Base-by-base conservation (phyloP, 2,888 invertebrate species). In the Gnatocerus cornutus region DNA sequence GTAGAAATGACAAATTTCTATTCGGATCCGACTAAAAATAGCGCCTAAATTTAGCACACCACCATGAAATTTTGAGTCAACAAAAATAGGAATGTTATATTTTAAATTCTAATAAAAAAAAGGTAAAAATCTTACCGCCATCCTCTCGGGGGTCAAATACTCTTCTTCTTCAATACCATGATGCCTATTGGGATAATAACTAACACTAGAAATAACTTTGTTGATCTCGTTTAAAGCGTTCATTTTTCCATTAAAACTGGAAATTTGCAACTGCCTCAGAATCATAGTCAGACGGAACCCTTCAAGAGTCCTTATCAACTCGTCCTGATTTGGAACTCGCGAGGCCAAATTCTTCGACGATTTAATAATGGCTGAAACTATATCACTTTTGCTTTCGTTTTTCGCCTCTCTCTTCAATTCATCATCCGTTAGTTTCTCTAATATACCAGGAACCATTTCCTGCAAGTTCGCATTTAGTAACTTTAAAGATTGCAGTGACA, bases 211-310 rank as follows among this genome's bases (percentile, higher is more conserved):
- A 74, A 96, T 94, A 55, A 98, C 94, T 88, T 98, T 98, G 86
- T 98, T 98, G 68, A 99, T 96, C 89, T 99, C 98, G 85, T 98
- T 98, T 73, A 99, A 87, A 14, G 98, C 98, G 81, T 98, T 98
- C 98, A 99, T 99, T 89, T 98, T 98, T 37, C 98, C 98, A 87
- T 98, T 98, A 84, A 98, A 99, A 61, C 98, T 98, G 16, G 98
- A 97, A 84, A 98, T 97, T 89, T 97, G 96, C 74, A 98, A 87
- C 79, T 96, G 91, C 83, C 85, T 76, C 48, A 98, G 88, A 81
- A 98, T 97, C 95, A 98, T 97, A 88, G 97, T 96, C 77, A 98
- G 88, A 78, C 98, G 90, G 88, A 98, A 96, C 86, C 97, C 95
- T 89, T 98, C 98, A 79, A 98, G 88, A 3, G 84, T 87, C 75